Conservation (phyloP, 2,888 invertebrate genomes). For the Dysmachus trigonus region DNA sequence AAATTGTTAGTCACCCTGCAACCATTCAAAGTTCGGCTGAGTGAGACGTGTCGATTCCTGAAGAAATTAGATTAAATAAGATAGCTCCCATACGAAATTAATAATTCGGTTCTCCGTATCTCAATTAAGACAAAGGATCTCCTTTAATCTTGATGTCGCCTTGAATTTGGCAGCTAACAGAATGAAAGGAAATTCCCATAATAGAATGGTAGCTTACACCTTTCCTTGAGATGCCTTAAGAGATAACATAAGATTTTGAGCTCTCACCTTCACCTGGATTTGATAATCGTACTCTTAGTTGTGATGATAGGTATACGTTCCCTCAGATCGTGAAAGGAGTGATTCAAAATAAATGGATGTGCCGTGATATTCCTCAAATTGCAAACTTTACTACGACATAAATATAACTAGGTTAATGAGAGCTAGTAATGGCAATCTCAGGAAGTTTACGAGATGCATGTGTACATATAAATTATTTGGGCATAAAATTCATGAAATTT, state of each 20-base stretch:
- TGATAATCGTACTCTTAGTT: background rate
- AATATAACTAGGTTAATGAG: background rate
- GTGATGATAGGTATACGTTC: background rate
- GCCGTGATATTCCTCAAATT: background rate
- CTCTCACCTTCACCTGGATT: background rate
- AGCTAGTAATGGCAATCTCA: background rate
- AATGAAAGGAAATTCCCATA: background rate
- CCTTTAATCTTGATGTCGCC: background rate
- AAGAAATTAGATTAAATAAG: background rate
- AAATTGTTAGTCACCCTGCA: background rate
- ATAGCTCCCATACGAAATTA: background rate
- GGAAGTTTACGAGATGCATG: background rate
- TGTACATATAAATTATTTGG: background rate
- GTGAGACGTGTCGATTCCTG: background rate
- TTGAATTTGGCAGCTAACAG: background rate
- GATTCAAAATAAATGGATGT: background rate
- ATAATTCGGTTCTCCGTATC: background rate
- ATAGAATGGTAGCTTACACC: background rate
- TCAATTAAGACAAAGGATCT: background rate
- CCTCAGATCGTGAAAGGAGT: background rate
- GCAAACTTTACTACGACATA: background rate
- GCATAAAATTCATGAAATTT: background rate
- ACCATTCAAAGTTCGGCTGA: background rate
- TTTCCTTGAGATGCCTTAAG: background rate
- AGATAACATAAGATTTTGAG: background rate